phyloP scores from a whole-genome alignment of 1,140 invertebrate species.

The Drosophila nasuta region DNA sequence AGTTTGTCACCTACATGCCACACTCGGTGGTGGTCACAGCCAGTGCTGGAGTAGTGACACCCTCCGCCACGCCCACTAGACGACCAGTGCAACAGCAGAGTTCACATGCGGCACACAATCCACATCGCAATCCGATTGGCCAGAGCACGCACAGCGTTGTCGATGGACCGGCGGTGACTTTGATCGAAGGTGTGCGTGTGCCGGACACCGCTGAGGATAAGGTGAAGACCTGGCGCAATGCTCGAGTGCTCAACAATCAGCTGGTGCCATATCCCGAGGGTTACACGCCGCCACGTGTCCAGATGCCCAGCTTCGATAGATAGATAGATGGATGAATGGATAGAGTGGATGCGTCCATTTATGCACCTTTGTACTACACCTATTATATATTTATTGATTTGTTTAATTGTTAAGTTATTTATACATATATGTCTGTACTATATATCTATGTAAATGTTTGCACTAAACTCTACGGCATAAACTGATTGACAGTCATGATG shows the following conservation, averaged over 20 bases:
- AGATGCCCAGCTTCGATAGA: slow-evolving; percentile 81
- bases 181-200: slow-evolving; percentile 92
- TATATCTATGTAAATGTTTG: slow-evolving; percentile 46
- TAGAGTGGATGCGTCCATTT: not conserved
- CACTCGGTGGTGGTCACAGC: slow-evolving; percentile 71
- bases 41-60: slow-evolving; percentile 60
- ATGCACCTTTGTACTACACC: slow-evolving; percentile 17
- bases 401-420: slow-evolving; percentile 72
- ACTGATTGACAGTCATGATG: slow-evolving; percentile 75
- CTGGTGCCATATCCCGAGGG: slow-evolving; percentile 89
- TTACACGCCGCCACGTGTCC: slow-evolving; percentile 87
- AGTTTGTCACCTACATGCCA: slow-evolving; percentile 68
- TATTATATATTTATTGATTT: slow-evolving; percentile 73
- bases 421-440: slow-evolving; percentile 23
- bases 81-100: slow-evolving; percentile 12
- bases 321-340: slow-evolving; percentile 40
- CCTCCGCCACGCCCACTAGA: slow-evolving; percentile 39
- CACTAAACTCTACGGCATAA: slow-evolving; percentile 66
- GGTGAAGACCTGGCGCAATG: slow-evolving; percentile 92
- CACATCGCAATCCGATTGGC: slow-evolving; percentile 70
- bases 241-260: slow-evolving; percentile 93
- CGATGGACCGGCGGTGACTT: slow-evolving; percentile 85
- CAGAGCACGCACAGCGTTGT: slow-evolving; percentile 73
- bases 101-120: slow-evolving; percentile 9
- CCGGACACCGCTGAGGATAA: slow-evolving; percentile 93